These are phyloP conservation scores for Zosterops lateralis DNA, from an alignment of 2,113 vertebrate genomes.

Conservation along the genomic window DNA sequence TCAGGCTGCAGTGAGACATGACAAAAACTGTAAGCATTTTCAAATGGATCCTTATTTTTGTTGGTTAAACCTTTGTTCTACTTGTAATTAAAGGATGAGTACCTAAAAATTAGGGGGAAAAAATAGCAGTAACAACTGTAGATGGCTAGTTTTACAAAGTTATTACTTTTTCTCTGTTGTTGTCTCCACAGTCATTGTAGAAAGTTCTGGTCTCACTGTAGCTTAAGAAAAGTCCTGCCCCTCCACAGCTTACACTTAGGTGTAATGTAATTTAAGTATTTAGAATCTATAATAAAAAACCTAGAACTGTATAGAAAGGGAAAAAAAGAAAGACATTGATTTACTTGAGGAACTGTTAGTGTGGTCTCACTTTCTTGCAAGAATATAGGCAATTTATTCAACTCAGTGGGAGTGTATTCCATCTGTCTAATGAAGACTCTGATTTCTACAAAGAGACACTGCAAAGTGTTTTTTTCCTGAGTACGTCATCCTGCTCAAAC, in stretches of 20 bases:
- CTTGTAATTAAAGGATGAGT: not conserved
- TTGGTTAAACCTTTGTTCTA: not conserved
- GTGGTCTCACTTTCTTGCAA: conserved; percentile 34
- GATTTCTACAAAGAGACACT: conserved; percentile 27
- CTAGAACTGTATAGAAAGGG: not conserved
- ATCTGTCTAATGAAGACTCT: conserved; percentile 58
- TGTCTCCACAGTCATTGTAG: not conserved
- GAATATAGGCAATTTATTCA: conserved; percentile 49
- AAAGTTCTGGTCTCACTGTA: not conserved
- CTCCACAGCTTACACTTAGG: not conserved
- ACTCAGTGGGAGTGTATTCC: conserved; percentile 49
- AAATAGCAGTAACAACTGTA: not conserved
- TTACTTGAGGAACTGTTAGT: conserved; percentile 11
- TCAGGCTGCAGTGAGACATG: not conserved
- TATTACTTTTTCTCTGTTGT: not conserved
- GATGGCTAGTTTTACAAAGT: not conserved
- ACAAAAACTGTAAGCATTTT: not conserved
- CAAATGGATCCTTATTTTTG: not conserved
- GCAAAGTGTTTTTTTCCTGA: conserved; percentile 32
- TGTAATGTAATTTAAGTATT: not conserved
- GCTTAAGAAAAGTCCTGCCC: not conserved
- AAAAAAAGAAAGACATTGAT: not conserved
- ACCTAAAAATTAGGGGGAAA: not conserved
- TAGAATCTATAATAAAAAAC: not conserved
- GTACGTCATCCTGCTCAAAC: conserved; percentile 19